phyloP scores from a whole-genome alignment of 2,888 invertebrate species.

The Nomada ferruginata region DNA sequence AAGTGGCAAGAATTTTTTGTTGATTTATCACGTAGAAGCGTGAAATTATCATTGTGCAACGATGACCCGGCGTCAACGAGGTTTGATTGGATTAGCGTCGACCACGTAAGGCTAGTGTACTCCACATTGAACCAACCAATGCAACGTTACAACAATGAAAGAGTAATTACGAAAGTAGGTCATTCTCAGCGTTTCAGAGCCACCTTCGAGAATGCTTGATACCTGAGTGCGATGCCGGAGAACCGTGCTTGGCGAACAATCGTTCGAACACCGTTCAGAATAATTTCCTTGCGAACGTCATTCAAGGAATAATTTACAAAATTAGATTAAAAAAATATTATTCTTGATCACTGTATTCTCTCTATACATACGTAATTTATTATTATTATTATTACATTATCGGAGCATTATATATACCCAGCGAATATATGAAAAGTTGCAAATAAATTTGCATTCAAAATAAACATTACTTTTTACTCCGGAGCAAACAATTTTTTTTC shows the following conservation, averaged over 20 bases:
- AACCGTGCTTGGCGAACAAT: neutral
- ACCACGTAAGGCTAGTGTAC: constrained; percentile 45
- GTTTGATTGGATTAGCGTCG: constrained; percentile 62
- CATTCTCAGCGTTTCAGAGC: constrained; percentile 51
- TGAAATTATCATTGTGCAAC: constrained; percentile 41
- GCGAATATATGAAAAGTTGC: no score
- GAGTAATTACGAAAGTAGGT: constrained; percentile 67
- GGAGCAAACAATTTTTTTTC: no score
- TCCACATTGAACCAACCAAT: constrained; percentile 34
- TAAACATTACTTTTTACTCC: no score
- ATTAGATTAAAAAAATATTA: neutral
- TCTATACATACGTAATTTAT: no score
- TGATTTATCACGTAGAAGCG: constrained; percentile 24
- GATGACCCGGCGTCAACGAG: constrained; percentile 48
- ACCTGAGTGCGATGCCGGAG: constrained; percentile 43
- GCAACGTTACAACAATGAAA: constrained; percentile 61
- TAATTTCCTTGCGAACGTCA: neutral
- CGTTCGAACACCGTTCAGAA: neutral
- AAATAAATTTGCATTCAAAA: no score
- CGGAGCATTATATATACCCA: no score
- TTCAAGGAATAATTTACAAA: neutral
- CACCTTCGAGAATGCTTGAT: constrained; percentile 50
- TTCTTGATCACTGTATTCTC: neutral
- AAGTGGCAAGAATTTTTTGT: neutral
- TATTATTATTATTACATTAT: no score